These are phyloP conservation scores for Eristalis arbustorum DNA, from an alignment of 2,888 invertebrate genomes.

Conservation along the genomic window DNA sequence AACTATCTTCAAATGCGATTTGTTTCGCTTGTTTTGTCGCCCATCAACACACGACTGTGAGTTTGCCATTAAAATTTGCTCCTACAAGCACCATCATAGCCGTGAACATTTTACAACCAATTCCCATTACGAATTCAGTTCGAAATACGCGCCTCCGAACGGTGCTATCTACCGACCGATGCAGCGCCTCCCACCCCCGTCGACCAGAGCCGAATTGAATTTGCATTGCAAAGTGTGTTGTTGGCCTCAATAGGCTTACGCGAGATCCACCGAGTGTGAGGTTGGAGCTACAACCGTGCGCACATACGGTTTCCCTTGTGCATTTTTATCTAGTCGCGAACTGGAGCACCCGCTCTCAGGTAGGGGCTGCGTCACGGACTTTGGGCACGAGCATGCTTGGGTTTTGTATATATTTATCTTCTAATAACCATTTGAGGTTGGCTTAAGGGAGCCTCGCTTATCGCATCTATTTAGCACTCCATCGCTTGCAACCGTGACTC, in stretches of 20 bases:
- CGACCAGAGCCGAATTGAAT: conserved; percentile 43
- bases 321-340: background rate
- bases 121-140: conserved; percentile 5
- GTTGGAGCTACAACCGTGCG: background rate
- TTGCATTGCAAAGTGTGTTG: conserved; percentile 59
- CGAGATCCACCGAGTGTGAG: background rate
- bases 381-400: conserved; percentile 23
- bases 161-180: background rate
- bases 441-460: conserved; percentile 62
- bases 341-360: conserved; percentile 3
- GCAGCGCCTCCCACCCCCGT: background rate
- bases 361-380: background rate
- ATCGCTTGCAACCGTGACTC: background rate
- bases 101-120: background rate
- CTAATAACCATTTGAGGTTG: conserved; percentile 66
- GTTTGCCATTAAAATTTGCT: conserved; percentile 10
- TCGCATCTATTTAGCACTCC: conserved; percentile 55
- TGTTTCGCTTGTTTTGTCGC: background rate
- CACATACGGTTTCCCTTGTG: background rate
- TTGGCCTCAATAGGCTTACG: conserved; percentile 56
- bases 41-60: background rate
- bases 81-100: background rate
- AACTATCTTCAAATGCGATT: background rate
- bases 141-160: background rate
- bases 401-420: conserved; percentile 45